These are phyloP conservation scores for Atrichornis clamosus DNA, from an alignment of 2,113 vertebrate species.

Conservation along the genomic window DNA sequence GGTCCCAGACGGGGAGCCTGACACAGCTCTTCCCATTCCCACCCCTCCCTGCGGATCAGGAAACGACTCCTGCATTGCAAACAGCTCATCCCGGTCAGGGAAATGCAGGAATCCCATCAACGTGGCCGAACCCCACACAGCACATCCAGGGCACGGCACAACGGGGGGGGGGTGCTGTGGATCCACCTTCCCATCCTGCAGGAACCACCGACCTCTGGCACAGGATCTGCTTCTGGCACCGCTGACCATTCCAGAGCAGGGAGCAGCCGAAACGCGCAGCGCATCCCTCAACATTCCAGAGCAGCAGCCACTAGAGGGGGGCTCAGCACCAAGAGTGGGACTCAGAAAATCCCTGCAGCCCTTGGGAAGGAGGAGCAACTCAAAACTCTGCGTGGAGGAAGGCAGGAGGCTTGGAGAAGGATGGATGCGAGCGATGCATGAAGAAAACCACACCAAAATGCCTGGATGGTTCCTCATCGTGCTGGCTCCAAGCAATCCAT, in stretches of 20 bases:
- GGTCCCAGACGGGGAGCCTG: neutral
- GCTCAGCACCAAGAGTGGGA: neutral
- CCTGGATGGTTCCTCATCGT: accelerated
- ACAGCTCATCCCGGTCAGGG: neutral
- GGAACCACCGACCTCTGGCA: neutral
- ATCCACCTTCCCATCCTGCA: neutral
- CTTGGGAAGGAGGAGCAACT: neutral
- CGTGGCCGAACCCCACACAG: accelerated
- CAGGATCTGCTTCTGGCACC: neutral
- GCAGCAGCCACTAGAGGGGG: constrained; percentile 37
- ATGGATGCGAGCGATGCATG: accelerated
- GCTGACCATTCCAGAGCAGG: neutral
- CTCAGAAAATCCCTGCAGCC: neutral
- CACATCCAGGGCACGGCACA: accelerated
- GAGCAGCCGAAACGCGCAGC: accelerated
- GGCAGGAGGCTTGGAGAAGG: neutral
- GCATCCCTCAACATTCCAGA: neutral
- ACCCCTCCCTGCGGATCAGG: neutral
- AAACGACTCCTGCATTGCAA: neutral
- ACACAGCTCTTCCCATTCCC: neutral
- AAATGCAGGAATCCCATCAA: accelerated
- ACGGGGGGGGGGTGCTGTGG: accelerated
- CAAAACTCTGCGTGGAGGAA: accelerated
- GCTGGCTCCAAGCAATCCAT: neutral
- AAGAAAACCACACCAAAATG: neutral